A percentile compares a stretch with the other conserved stretches of the same genome.
Conservation (phyloP, 2,888 invertebrate species). For the Mesorhabditis belari region DNA sequence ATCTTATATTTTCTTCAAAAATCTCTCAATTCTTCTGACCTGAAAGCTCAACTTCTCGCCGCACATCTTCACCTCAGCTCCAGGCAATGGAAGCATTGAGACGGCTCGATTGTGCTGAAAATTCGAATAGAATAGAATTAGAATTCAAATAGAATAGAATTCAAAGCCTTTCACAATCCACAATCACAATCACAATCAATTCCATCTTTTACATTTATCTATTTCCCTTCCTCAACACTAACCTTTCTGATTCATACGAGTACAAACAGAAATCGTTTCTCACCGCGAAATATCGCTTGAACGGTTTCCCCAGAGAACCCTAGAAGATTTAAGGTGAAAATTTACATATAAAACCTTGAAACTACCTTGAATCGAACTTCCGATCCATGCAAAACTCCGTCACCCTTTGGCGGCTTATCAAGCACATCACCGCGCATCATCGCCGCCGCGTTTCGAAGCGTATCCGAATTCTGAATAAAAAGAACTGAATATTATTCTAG, state of each 20-base stretch:
- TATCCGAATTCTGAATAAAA: background rate
- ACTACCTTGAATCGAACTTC: constrained; percentile 9
- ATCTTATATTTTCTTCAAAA: no score
- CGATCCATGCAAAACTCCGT: background rate
- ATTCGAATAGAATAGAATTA: no score
- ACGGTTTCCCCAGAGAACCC: constrained; percentile 26
- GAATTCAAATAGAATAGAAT: no score
- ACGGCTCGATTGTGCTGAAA: constrained; percentile 44
- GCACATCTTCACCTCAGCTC: constrained; percentile 38
- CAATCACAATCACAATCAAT: no score
- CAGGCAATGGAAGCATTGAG: constrained; percentile 49
- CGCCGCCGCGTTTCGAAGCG: background rate
- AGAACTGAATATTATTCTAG: no score
- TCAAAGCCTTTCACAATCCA: no score
- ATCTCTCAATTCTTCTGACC: background rate
- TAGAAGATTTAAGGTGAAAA: no score
- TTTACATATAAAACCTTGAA: no score
- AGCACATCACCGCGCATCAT: background rate
- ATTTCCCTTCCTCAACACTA: no score
- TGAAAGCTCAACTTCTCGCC: constrained; percentile 41
- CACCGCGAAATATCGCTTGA: constrained; percentile 42
- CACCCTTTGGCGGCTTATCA: constrained; percentile 3
- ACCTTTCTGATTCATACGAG: constrained; percentile 43
- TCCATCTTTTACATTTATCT: background rate
- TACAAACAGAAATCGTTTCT: constrained; percentile 51